Evolutionary conservation across 1,140 invertebrate species (phyloP).

Genomic region (Nasonia longicornis): DNA sequence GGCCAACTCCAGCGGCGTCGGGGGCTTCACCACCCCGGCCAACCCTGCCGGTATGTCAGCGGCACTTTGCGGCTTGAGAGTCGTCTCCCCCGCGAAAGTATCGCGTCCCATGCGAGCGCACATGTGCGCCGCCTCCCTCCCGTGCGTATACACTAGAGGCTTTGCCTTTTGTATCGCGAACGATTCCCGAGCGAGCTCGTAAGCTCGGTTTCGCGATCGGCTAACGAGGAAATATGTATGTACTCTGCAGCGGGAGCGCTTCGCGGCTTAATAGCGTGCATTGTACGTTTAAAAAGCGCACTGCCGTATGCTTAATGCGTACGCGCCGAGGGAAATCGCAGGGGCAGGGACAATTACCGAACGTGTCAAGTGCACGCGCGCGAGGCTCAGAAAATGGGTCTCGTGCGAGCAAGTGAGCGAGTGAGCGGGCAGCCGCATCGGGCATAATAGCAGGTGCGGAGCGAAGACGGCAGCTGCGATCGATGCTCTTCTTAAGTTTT

Average conservation of each 20-base stretch:
- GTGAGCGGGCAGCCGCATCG: slow-evolving; percentile 49
- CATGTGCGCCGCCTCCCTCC: slow-evolving; percentile 55
- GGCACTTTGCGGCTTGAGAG: not conserved
- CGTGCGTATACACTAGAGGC: not conserved
- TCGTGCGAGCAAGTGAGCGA: slow-evolving; percentile 49
- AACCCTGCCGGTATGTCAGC: not conserved
- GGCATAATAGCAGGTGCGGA: slow-evolving; percentile 66
- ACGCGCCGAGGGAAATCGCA: not conserved
- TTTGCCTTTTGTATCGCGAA: not conserved
- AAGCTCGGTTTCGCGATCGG: not conserved
- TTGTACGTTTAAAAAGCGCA: not conserved
- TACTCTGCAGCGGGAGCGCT: not conserved
- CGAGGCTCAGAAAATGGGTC: slow-evolving; percentile 42
- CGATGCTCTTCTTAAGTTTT: slow-evolving; percentile 63
- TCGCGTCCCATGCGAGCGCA: slow-evolving; percentile 66
- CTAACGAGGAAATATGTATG: not conserved
- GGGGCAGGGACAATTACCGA: not conserved
- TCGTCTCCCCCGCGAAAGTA: slow-evolving; percentile 34
- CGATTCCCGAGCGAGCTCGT: not conserved
- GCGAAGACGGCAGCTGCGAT: slow-evolving; percentile 66
- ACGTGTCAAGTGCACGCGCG: not conserved
- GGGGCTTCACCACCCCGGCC: slow-evolving; percentile 5
- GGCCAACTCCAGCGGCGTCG: not conserved
- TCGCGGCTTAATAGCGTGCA: not conserved
- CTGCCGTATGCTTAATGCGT: not conserved